Base-by-base conservation (phyloP, 2,888 invertebrate species). In the Pecten maximus region DNA sequence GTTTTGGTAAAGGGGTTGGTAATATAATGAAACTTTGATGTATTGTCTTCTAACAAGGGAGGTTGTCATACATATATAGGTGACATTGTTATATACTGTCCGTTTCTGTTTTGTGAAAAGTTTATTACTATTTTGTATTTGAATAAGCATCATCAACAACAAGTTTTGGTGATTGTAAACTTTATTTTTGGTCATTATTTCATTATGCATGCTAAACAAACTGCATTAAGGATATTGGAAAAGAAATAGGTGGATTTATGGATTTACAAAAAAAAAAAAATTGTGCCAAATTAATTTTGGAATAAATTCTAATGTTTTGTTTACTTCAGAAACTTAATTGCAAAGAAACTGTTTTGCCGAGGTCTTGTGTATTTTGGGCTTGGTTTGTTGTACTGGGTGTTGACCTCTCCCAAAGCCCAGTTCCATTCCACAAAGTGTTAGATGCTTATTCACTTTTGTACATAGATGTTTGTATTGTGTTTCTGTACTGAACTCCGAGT, bases 401-500 rank as follows among this genome's bases (percentile, higher is more conserved):
- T 28, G 44, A 44, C 12, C 35, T 35, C 74, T 12, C 35, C 74
- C 19, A 74, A 28, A 28, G 74, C 12, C 35, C 74, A 74, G 74
- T 28, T 74, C 74, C 12, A 12, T 44, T 44, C 6, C 0, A 10
- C 6, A 19, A 74, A 74, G 35, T 74, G 28, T 74, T 74, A 2
- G 74, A 74, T 74, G 74, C 74, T 74, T 74, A 74, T 28, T 74
- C 74, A 35, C 12, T 35, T 15, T 35, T 74, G 74, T 74, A 74
- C 74, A 74, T 74, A 74, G 74, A 74, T 74, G 35, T 74, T 35
- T 74, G 74, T 74, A 74, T 74, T 74, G 74, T 74, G 74, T 74
- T 74, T 74, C 35, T 74, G 74, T 60, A 60, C 44, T 44, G 44
- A 74, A 35, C 74, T 74, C 74, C 74, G 74, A 74, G 74, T 35